A percentile compares a stretch with the other conserved stretches of the same genome.
Conservation (phyloP, 1,140 invertebrate species). For the Calephelis virginiensis region DNA sequence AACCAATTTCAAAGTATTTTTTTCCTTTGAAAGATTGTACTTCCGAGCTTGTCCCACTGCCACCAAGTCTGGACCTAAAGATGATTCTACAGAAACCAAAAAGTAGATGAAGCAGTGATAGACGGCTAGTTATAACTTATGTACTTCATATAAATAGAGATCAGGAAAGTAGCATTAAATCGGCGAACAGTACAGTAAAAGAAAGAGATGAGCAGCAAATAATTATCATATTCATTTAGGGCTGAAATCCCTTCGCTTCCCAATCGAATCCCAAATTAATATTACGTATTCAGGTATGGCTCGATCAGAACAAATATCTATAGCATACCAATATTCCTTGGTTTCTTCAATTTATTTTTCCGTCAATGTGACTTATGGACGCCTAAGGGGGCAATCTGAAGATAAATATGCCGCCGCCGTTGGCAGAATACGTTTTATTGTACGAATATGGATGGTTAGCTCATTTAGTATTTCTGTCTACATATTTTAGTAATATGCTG, state of each 20-base stretch:
- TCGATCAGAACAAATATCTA: conserved; percentile 22
- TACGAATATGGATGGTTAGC: conserved; percentile 10
- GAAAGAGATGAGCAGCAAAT: background rate
- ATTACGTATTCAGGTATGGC: conserved; percentile 20
- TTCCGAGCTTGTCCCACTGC: too few species aligned
- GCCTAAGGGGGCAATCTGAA: conserved; percentile 29
- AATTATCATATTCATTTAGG: conserved; percentile 1
- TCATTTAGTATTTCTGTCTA: conserved; percentile 4
- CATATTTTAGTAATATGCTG: background rate
- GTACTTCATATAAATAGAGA: too few species aligned
- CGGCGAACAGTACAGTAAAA: too few species aligned
- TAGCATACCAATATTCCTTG: conserved; percentile 25
- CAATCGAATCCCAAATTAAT: background rate
- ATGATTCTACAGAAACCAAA: too few species aligned
- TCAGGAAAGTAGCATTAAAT: too few species aligned
- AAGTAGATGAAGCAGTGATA: too few species aligned
- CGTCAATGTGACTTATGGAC: conserved; percentile 35
- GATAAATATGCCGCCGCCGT: conserved; percentile 29
- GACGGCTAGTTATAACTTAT: too few species aligned
- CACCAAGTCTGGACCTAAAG: too few species aligned
- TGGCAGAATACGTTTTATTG: conserved; percentile 24
- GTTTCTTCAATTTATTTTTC: conserved; percentile 25
- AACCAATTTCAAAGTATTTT: too few species aligned
- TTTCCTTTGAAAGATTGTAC: too few species aligned
- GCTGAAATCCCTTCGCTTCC: too few species aligned